phyloP scores from a whole-genome alignment of 2,888 invertebrate species.

The Halictus ligatus region DNA sequence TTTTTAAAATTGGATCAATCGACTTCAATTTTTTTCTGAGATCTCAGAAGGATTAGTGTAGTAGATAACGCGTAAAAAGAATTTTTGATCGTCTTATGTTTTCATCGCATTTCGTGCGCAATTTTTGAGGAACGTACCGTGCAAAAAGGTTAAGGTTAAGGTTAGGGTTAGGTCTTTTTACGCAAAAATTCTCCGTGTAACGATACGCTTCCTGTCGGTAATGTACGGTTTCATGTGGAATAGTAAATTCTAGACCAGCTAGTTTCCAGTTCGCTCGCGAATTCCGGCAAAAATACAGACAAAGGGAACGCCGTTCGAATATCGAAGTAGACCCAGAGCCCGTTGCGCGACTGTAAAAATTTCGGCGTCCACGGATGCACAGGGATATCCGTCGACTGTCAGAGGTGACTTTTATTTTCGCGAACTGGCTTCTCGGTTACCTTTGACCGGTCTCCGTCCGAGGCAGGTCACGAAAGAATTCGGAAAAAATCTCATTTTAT shows the following conservation, averaged over 20 bases:
- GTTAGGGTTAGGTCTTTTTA: not conserved
- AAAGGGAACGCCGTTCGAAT: not conserved
- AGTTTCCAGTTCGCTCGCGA: not conserved
- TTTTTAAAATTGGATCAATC: too few species aligned
- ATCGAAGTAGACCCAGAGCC: not conserved
- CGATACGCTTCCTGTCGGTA: too few species aligned
- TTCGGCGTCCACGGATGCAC: not conserved
- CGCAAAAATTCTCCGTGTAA: too few species aligned
- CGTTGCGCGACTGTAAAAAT: not conserved
- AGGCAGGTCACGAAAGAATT: not conserved
- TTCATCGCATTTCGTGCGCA: too few species aligned
- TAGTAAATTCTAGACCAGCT: not conserved
- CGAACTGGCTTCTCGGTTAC: not conserved
- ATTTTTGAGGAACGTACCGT: too few species aligned
- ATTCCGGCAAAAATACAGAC: not conserved
- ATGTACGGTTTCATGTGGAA: not conserved
- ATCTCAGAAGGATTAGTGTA: too few species aligned
- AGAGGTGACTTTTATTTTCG: not conserved
- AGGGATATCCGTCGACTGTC: not conserved
- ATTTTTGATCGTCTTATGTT: too few species aligned
- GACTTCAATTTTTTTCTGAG: too few species aligned
- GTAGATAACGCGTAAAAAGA: too few species aligned
- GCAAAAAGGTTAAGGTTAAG: too few species aligned
- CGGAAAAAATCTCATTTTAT: not conserved
- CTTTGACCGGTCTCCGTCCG: not conserved